Percentiles rank a stretch among this genome's conserved stretches.
These are phyloP conservation scores for Sinonovacula constricta DNA, from an alignment of 1,140 invertebrate genomes.

Conservation along the genomic window DNA sequence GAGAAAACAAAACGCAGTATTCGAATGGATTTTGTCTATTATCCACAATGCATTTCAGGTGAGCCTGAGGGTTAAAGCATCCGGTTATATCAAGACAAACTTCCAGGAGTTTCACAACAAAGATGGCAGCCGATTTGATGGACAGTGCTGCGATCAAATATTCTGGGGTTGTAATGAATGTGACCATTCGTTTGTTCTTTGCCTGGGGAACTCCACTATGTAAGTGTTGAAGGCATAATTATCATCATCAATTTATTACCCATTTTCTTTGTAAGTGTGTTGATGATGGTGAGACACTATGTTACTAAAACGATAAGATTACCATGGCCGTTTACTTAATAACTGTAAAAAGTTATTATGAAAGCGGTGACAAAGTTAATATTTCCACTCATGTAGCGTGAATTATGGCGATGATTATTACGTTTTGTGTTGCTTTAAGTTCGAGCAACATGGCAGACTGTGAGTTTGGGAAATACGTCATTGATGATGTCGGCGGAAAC, in stretches of 20 bases:
- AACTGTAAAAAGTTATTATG: background rate
- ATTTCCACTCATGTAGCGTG: background rate
- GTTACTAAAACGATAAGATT: background rate
- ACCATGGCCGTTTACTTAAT: background rate
- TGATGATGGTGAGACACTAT: no score
- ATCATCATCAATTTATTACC: background rate
- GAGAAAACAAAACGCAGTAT: no score
- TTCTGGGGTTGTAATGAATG: conserved; percentile 47
- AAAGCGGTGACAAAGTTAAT: no score
- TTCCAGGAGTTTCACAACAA: conserved; percentile 57
- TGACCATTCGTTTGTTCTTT: conserved; percentile 60
- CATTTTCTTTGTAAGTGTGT: no score
- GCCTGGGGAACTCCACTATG: conserved; percentile 59
- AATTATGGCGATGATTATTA: background rate
- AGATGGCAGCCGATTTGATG: conserved; percentile 58
- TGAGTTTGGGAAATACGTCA: conserved; percentile 53
- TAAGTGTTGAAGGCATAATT: conserved; percentile 32
- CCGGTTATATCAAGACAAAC: conserved; percentile 52
- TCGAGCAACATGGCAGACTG: conserved; percentile 60
- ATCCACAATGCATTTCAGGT: no score
- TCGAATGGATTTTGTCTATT: no score
- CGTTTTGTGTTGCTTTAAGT: conserved; percentile 23
- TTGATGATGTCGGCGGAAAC: conserved; percentile 46
- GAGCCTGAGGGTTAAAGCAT: conserved; percentile 9
- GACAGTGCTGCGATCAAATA: conserved; percentile 52